phyloP scores from a whole-genome alignment of 2,888 invertebrate genomes.

The Philereme transversata region DNA sequence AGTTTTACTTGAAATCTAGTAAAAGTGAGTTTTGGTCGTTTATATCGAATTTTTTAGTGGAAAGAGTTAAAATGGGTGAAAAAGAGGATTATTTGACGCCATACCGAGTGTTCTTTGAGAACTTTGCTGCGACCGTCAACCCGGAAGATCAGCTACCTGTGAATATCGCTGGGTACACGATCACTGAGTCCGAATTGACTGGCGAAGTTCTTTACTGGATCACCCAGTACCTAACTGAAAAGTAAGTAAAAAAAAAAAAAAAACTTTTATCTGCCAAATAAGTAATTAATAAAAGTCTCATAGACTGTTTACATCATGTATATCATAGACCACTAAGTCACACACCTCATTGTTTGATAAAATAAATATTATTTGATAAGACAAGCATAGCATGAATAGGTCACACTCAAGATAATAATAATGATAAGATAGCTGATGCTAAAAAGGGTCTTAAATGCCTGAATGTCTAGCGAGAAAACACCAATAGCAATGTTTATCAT shows the following conservation, averaged over 20 bases:
- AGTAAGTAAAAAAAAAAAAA: constrained; percentile 81
- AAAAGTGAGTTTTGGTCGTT: constrained; percentile 53
- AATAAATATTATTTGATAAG: constrained; percentile 39
- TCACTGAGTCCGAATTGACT: constrained; percentile 87
- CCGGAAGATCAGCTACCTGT: constrained; percentile 90
- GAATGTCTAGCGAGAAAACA: background rate
- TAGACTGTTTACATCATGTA: background rate
- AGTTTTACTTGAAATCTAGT: constrained; percentile 32
- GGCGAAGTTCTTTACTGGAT: constrained; percentile 91
- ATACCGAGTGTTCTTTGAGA: constrained; percentile 89
- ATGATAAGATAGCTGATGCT: constrained; percentile 21
- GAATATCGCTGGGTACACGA: constrained; percentile 87
- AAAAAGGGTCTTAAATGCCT: background rate
- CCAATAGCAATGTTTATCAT: background rate
- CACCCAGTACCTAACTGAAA: constrained; percentile 89
- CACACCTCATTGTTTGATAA: constrained; percentile 35
- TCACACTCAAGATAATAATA: constrained; percentile 21
- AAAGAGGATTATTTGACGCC: constrained; percentile 88
- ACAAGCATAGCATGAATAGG: constrained; percentile 31
- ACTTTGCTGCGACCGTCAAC: constrained; percentile 87
- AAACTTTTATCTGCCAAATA: no score
- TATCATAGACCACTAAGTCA: constrained; percentile 11
- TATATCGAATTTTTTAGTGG: constrained; percentile 45
- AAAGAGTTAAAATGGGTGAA: constrained; percentile 71
- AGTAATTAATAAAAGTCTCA: background rate